Conservation (phyloP, 2,113 vertebrate genomes). For the Stictonetta naevosa region DNA sequence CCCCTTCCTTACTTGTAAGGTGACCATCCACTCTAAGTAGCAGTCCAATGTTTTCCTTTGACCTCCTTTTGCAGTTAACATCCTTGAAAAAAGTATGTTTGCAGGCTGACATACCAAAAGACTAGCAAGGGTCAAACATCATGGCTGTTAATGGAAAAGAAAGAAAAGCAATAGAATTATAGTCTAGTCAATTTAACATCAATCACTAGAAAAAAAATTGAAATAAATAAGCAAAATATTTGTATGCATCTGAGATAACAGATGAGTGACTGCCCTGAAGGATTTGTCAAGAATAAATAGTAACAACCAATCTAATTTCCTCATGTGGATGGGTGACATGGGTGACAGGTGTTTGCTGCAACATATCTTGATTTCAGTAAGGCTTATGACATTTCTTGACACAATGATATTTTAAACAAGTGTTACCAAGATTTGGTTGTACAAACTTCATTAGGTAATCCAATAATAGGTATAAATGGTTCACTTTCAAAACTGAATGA, state of each 20-base stretch:
- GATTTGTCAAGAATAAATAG: not conserved
- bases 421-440: not conserved
- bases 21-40: no score
- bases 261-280: not conserved
- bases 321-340: not conserved
- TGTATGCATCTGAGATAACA: not conserved
- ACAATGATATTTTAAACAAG: not conserved
- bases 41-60: no score
- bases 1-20: no score
- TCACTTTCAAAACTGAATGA: not conserved
- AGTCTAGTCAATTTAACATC: not conserved
- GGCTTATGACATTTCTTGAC: not conserved
- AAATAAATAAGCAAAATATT: conserved; percentile 3
- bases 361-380: not conserved
- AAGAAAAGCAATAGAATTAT: not conserved
- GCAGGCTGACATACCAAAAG: not conserved
- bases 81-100: not conserved
- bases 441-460: not conserved
- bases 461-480: not conserved
- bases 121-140: not conserved
- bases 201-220: not conserved
- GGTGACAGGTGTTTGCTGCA: not conserved
- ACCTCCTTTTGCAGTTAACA: no score
- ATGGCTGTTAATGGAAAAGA: not conserved
- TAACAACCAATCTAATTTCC: not conserved